Evolutionary conservation across 37 sponge, comb jelly and placozoan genomes (phyloP), one percentile per base, ranked within the genome.

Genomic region (Theonella swinhoei): DNA sequence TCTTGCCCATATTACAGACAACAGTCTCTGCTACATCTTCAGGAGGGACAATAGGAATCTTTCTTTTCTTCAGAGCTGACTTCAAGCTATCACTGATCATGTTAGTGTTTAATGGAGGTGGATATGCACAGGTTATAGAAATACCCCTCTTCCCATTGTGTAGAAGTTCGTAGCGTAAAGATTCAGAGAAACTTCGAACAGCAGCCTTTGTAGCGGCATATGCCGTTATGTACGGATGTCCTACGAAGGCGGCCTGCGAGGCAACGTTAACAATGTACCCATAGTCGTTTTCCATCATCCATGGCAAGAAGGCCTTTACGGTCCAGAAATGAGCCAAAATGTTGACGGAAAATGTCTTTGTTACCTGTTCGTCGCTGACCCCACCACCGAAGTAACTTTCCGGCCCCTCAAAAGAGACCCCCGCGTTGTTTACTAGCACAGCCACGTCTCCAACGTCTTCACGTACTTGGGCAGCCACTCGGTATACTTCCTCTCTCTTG

Each of bases 391-490:
- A 17, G 54, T 17, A 47, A 34, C 34, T 28, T 2, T 64, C 64
- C 2, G 8, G 64, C 35, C 32, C 17, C 4, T 35, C 60, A 63
- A 90, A 90, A 7, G 38, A 62, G 35, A 90, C 82, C 0, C 94
- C 94, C 20, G 94, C 94, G 79, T 93, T 93, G 84, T 93, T 93
- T 17, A 93, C 81, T 23, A 93, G 63, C 25, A 93, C 81, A 8
- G 90, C 74, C 14, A 93, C 88, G 73, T 93, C 72, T 1, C 90
- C 94, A 43, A 93, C 94, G 43, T 93, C 94, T 31, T 79, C 38
- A 61, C 64, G 59, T 31, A 93, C 90, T 23, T 54, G 43, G 39
- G 87, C 85, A n/a, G 87, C 91, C 1, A 62, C 41, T 1, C 63
- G 3, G 59, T 82, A 75, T 41, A 93, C 83, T 47, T 77, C 84